phyloP scores from a whole-genome alignment of 2,797 vertebrate genomes.

The Acrocephalus scirpaceus region DNA sequence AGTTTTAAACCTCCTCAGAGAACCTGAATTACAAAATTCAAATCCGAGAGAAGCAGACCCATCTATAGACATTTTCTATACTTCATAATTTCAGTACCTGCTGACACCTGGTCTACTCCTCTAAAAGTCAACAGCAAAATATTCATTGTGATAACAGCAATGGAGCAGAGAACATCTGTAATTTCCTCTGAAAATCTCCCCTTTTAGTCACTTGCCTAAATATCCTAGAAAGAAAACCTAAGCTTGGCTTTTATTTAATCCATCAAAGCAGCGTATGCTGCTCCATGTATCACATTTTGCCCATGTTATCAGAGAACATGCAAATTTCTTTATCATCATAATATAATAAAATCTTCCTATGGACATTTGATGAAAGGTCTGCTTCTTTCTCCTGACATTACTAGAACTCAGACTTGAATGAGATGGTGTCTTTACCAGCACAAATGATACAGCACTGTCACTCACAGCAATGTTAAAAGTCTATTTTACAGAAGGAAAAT shows the following conservation, averaged over 20 bases:
- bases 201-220: neutral
- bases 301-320: neutral
- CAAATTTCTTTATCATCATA: neutral
- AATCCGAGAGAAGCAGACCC: neutral
- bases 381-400: neutral
- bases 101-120: neutral
- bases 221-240: neutral
- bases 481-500: neutral
- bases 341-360: neutral
- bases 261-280: neutral
- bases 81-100: neutral
- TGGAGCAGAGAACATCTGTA: neutral
- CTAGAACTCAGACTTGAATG: neutral
- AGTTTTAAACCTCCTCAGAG: neutral
- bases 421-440: neutral
- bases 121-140: neutral
- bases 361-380: neutral
- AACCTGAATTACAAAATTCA: neutral
- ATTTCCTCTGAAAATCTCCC: neutral
- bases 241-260: neutral
- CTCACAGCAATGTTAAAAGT: neutral
- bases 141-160: neutral
- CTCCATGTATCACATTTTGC: neutral
- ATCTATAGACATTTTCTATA: neutral
- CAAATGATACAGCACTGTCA: neutral